These are phyloP conservation scores for Pipa parva DNA, from an alignment of 2,113 vertebrate genomes.

Conservation along the genomic window DNA sequence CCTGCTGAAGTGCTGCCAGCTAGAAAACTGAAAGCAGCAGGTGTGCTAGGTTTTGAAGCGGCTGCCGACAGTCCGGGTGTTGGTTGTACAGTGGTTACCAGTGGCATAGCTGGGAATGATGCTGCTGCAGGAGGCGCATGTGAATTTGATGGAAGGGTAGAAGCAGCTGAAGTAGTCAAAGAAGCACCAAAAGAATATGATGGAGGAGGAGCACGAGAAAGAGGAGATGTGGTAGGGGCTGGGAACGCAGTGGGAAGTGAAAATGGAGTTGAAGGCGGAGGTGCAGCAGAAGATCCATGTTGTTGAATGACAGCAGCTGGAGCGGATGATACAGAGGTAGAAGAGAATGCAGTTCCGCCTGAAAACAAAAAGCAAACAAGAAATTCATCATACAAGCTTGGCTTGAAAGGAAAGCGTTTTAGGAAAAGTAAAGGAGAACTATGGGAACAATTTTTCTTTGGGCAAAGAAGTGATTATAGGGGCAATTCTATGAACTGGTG, in stretches of 20 bases:
- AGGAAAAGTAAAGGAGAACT: too few species aligned
- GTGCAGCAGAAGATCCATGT: background rate
- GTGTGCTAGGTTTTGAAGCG: slow-evolving; percentile 11
- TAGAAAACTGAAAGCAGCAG: background rate
- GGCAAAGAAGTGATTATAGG: too few species aligned
- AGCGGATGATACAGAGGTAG: slow-evolving; percentile 48
- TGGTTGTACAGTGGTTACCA: slow-evolving; percentile 31
- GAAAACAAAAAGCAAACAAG: slow-evolving; percentile 32
- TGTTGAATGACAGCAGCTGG: slow-evolving; percentile 46
- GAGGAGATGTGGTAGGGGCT: slow-evolving; percentile 19
- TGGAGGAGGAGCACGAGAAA: slow-evolving; percentile 48
- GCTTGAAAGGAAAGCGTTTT: too few species aligned
- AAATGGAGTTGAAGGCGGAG: background rate
- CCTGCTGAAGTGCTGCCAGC: background rate
- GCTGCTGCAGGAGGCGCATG: slow-evolving; percentile 52
- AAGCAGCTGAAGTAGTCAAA: background rate
- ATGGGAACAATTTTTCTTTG: slow-evolving; percentile 25
- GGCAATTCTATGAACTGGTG: too few species aligned
- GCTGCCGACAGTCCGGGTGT: slow-evolving; percentile 1
- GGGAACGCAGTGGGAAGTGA: slow-evolving; percentile 43
- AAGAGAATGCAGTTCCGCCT: slow-evolving; percentile 55
- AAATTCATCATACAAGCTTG: background rate
- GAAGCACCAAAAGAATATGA: slow-evolving; percentile 51
- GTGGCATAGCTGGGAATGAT: slow-evolving; percentile 57
- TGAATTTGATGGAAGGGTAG: slow-evolving; percentile 38